phyloP scores from a whole-genome alignment of 1,140 invertebrate species.

The Papilio machaon region DNA sequence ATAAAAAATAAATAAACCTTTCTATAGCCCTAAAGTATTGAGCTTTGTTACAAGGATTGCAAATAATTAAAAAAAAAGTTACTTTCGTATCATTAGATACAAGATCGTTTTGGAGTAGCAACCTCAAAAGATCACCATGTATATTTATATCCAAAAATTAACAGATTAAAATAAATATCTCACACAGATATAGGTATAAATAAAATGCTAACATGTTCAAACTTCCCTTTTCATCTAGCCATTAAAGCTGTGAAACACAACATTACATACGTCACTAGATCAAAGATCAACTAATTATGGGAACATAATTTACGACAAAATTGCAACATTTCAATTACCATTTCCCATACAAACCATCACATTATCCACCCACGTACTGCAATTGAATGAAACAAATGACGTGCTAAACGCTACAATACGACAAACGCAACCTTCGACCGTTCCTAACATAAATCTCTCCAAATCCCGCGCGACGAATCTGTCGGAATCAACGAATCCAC shows the following conservation, averaged over 20 bases:
- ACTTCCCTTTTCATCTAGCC: not conserved
- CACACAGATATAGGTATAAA: not conserved
- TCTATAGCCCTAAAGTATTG: constrained; percentile 51
- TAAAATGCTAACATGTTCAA: too few species aligned
- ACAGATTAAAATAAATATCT: not conserved
- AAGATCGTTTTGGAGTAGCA: not conserved
- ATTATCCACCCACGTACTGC: not conserved
- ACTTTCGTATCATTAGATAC: not conserved
- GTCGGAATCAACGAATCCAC: constrained; percentile 55
- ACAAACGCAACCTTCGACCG: constrained; percentile 45
- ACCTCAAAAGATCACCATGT: too few species aligned
- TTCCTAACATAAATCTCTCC: constrained; percentile 57
- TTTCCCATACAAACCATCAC: not conserved
- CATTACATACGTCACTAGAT: not conserved
- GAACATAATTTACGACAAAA: not conserved
- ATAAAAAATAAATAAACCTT: constrained; percentile 70
- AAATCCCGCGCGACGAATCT: constrained; percentile 64
- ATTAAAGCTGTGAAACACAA: not conserved
- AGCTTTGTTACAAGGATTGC: constrained; percentile 47
- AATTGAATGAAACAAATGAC: constrained; percentile 28
- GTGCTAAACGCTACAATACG: constrained; percentile 31
- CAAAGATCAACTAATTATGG: not conserved
- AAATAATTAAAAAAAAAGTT: constrained; percentile 26
- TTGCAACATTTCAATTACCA: constrained; percentile 12
- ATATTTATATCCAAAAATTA: not conserved